Evolutionary conservation across 2,113 vertebrate genomes (phyloP).

Genomic region (Sinocyclocheilus anophthalmus): DNA sequence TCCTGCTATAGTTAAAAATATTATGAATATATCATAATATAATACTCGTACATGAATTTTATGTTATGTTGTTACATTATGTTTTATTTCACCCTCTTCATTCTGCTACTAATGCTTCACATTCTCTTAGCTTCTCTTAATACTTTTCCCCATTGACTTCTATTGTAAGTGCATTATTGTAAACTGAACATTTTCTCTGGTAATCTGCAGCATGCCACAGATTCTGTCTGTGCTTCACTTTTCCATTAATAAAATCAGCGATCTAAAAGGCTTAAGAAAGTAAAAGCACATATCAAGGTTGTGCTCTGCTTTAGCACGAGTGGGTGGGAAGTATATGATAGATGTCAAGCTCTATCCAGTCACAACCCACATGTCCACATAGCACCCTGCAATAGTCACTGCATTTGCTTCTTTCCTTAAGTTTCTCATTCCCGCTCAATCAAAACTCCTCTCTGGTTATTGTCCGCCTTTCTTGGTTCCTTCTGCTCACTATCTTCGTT

Average conservation of each 20-base stretch:
- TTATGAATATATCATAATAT: not conserved
- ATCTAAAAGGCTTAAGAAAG: not conserved
- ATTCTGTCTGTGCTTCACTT: not conserved
- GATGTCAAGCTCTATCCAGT: slow-evolving; percentile 11
- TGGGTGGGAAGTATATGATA: not conserved
- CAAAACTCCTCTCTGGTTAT: slow-evolving; percentile 9
- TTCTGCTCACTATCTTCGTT: not conserved
- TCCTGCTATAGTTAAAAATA: not conserved
- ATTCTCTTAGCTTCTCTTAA: not conserved
- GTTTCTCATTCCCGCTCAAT: not conserved
- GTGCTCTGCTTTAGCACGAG: not conserved
- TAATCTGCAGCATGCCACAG: not conserved
- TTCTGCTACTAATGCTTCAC: not conserved
- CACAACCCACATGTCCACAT: slow-evolving; percentile 1
- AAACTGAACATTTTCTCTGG: not conserved
- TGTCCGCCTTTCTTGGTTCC: not conserved
- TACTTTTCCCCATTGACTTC: not conserved
- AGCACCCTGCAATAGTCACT: not conserved
- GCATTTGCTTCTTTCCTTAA: not conserved
- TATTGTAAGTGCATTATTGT: not conserved
- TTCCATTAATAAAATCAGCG: not conserved
- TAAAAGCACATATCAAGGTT: slow-evolving; percentile 6
- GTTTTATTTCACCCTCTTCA: not conserved
- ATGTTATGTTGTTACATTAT: not conserved
- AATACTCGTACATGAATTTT: not conserved